These are phyloP conservation scores for Hemitrygon akajei DNA, from an alignment of 2,797 vertebrate species.

Conservation along the genomic window DNA sequence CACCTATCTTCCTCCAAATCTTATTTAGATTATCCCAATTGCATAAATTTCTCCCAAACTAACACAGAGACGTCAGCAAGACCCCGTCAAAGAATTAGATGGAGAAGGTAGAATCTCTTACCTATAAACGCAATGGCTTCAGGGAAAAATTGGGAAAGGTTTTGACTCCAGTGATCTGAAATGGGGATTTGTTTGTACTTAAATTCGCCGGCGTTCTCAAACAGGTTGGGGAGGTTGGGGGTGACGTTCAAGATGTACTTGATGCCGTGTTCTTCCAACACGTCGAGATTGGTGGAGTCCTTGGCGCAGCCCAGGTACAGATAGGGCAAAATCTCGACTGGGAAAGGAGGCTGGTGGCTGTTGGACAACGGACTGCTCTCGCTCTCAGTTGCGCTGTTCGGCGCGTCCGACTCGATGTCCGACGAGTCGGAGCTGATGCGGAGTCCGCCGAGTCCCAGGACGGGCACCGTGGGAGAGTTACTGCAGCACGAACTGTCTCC, in stretches of 20 bases:
- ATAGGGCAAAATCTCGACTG: constrained; percentile 92
- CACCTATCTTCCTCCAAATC: neutral
- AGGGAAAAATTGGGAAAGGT: constrained; percentile 96
- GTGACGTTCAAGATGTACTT: constrained; percentile 98
- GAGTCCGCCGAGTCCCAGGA: constrained; percentile 85
- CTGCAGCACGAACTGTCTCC: constrained; percentile 83
- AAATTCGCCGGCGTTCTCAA: constrained; percentile 92
- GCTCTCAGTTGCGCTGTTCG: constrained; percentile 84
- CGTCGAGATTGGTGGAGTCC: constrained; percentile 92
- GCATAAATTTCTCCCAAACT: no score
- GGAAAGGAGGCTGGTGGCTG: constrained; percentile 90
- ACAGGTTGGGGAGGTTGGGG: constrained; percentile 94
- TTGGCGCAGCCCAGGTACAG: constrained; percentile 97
- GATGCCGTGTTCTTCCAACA: constrained; percentile 91
- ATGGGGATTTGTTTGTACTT: constrained; percentile 99
- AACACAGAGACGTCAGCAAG: no score
- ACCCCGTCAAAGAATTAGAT: no score
- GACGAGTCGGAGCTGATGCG: constrained; percentile 93
- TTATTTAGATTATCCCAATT: neutral
- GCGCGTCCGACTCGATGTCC: constrained; percentile 76
- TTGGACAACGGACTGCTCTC: constrained; percentile 90
- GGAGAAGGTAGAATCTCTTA: constrained; percentile 53
- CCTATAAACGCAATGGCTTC: constrained; percentile 98
- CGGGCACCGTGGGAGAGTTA: constrained; percentile 76
- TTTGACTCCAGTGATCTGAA: constrained; percentile 99